Percentiles rank a stretch among this genome's conserved stretches.
These are phyloP conservation scores for Odontomachus brunneus DNA, from an alignment of 1,140 invertebrate genomes.

Conservation along the genomic window DNA sequence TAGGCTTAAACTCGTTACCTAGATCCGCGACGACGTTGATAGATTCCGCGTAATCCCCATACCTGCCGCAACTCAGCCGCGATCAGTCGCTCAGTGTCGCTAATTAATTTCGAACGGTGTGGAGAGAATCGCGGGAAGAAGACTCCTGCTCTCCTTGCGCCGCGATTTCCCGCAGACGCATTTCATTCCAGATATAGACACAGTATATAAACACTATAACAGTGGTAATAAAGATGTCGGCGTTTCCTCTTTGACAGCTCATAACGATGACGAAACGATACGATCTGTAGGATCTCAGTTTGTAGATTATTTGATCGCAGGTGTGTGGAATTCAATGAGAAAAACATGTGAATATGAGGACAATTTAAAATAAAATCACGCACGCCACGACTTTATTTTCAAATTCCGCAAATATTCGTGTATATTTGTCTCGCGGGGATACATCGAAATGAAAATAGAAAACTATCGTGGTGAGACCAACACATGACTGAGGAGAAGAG, in stretches of 20 bases:
- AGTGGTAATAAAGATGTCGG: slow-evolving; percentile 75
- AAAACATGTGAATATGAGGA: no score
- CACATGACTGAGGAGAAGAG: slow-evolving; percentile 27
- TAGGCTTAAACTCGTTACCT: slow-evolving; percentile 33
- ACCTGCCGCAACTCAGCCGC: slow-evolving; percentile 36
- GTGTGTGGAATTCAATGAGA: no score
- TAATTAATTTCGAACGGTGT: slow-evolving; percentile 60
- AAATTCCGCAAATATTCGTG: background rate
- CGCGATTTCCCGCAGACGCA: slow-evolving; percentile 69
- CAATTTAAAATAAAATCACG: background rate
- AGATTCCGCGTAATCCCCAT: slow-evolving; percentile 54
- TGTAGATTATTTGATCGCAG: background rate
- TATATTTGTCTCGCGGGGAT: background rate
- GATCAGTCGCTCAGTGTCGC: slow-evolving; percentile 15
- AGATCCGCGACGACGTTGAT: slow-evolving; percentile 54
- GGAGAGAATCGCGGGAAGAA: slow-evolving; percentile 31
- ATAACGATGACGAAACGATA: no score
- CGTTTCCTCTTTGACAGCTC: background rate
- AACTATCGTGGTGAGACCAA: slow-evolving; percentile 45
- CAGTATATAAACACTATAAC: slow-evolving; percentile 69
- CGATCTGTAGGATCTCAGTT: no score
- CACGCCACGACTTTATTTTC: background rate
- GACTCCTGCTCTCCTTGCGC: slow-evolving; percentile 1
- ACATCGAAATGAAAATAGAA: slow-evolving; percentile 30
- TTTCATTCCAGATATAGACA: slow-evolving; percentile 75